Conservation (phyloP, 2,113 vertebrate species). For the Malurus cyaneus region DNA sequence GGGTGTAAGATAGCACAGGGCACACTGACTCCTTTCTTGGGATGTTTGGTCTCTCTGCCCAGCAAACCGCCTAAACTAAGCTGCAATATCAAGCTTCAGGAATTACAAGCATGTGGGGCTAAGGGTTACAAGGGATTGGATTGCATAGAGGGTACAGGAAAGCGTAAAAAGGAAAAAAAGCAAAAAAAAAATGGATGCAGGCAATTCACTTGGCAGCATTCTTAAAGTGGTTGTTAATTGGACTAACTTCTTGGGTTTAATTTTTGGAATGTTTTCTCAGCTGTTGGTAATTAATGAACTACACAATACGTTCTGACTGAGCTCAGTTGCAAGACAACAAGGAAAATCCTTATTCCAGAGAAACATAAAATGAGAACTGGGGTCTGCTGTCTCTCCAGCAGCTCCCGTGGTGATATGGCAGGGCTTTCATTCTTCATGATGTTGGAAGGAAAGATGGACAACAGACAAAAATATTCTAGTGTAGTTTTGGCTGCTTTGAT, state of each 20-base stretch:
- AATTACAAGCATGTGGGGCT: too few relatives aligned
- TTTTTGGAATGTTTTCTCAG: neutral
- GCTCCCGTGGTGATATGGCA: neutral
- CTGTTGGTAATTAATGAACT: neutral
- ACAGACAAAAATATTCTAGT: neutral
- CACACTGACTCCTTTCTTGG: too few relatives aligned
- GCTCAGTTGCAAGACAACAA: neutral
- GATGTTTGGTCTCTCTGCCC: too few relatives aligned
- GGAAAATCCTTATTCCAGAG: neutral
- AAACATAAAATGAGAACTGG: neutral
- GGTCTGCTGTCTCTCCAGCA: neutral
- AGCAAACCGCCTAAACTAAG: too few relatives aligned
- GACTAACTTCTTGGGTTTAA: neutral
- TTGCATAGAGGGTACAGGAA: too few relatives aligned
- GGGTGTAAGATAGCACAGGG: too few relatives aligned
- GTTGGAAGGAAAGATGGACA: neutral
- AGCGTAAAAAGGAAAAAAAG: too few relatives aligned
- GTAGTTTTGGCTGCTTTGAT: neutral
- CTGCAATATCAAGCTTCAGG: too few relatives aligned
- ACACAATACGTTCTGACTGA: neutral
- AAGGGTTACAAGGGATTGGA: too few relatives aligned
- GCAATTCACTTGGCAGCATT: too few relatives aligned
- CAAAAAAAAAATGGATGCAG: too few relatives aligned
- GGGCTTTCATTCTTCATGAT: neutral
- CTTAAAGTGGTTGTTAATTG: neutral